Conservation (phyloP, 2,797 vertebrate genomes). For the Gastrophryne carolinensis region DNA sequence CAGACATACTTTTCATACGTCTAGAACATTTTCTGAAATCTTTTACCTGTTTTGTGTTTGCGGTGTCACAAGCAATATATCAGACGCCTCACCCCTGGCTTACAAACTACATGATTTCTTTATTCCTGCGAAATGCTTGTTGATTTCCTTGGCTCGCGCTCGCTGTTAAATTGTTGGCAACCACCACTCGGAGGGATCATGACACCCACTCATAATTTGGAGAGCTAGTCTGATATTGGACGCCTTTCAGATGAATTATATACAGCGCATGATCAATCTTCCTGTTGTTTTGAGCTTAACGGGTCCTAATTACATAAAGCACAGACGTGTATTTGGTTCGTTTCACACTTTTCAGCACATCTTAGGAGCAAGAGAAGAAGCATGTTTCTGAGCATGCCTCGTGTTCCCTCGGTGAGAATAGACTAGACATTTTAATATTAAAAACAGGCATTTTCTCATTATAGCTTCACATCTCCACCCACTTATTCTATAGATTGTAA, state of each 20-base stretch:
- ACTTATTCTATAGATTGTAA: too few species aligned
- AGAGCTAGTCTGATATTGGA: neutral
- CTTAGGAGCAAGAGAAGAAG: neutral
- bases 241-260: constrained; percentile 15
- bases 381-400: neutral
- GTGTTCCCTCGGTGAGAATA: too few species aligned
- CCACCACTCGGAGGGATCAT: neutral
- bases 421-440: too few species aligned
- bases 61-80: constrained; percentile 33
- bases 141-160: constrained; percentile 7
- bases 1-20: constrained; percentile 23
- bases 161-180: constrained; percentile 21
- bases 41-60: constrained; percentile 34
- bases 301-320: neutral
- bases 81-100: neutral
- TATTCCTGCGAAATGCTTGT: constrained; percentile 8
- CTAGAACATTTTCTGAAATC: neutral
- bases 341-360: neutral
- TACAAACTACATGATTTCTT: constrained; percentile 14
- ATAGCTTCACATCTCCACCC: too few species aligned
- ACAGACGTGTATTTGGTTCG: neutral
- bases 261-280: neutral
- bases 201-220: neutral
- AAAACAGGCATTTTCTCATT: too few species aligned
- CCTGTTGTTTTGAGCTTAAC: neutral